Percentiles rank a stretch among this genome's conserved stretches.
These are phyloP conservation scores for Apodemia hepburni DNA, from an alignment of 2,888 invertebrate genomes.

Conservation along the genomic window DNA sequence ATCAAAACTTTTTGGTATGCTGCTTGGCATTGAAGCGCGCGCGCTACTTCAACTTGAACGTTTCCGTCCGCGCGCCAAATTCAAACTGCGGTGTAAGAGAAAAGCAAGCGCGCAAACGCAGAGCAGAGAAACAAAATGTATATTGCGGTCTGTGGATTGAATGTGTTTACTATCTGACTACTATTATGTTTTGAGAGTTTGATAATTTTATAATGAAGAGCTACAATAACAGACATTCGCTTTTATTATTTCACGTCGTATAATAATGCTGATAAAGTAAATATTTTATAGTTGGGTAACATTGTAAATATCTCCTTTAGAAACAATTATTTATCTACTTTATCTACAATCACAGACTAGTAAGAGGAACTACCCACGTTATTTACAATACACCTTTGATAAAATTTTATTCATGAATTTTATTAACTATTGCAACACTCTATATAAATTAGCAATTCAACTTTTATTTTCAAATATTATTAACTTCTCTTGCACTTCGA, in stretches of 20 bases:
- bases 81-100: conserved; percentile 52
- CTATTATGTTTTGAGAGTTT: conserved; percentile 26
- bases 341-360: no score
- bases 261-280: conserved; percentile 10
- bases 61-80: conserved; percentile 61
- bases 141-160: conserved; percentile 6
- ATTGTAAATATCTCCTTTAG: neutral
- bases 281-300: neutral
- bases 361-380: no score
- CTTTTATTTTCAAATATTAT: no score
- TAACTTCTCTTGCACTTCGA: no score
- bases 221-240: conserved; percentile 1
- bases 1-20: conserved; percentile 42
- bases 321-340: no score
- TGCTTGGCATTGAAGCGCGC: conserved; percentile 50
- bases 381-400: no score
- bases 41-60: conserved; percentile 49
- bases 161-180: conserved; percentile 22
- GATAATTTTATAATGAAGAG: conserved; percentile 17
- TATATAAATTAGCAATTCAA: no score
- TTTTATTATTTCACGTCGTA: conserved; percentile 7
- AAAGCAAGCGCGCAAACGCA: conserved; percentile 27
- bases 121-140: conserved; percentile 26
- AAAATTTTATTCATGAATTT: no score
- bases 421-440: no score